phyloP scores from a whole-genome alignment of 2,888 invertebrate genomes.

The Pachliopta kotzebuea region DNA sequence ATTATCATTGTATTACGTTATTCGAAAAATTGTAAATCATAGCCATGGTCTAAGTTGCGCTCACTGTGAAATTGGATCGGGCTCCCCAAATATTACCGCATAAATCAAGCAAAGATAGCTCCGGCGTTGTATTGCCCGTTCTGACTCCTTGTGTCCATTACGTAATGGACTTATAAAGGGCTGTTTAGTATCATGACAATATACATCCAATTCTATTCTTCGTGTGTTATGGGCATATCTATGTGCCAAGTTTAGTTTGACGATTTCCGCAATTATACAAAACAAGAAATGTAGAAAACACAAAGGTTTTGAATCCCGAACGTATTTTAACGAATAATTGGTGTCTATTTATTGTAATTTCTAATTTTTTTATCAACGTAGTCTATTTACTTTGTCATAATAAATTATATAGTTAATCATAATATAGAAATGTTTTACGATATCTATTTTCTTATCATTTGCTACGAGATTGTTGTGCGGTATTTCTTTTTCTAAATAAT shows the following conservation, averaged over 20 bases:
- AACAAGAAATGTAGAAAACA: too few species aligned
- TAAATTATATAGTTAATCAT: too few species aligned
- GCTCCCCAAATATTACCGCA: constrained; percentile 54
- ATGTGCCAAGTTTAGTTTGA: constrained; percentile 57
- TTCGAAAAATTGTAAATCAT: constrained; percentile 46
- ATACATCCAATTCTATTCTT: constrained; percentile 49
- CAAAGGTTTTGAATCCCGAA: too few species aligned
- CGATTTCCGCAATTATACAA: constrained; percentile 44
- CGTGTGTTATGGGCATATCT: constrained; percentile 36
- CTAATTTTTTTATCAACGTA: too few species aligned
- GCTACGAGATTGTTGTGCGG: too few species aligned
- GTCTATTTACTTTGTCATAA: too few species aligned
- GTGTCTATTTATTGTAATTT: too few species aligned
- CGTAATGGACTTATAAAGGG: constrained; percentile 60
- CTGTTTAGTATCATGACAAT: constrained; percentile 56
- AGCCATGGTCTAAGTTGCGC: constrained; percentile 45
- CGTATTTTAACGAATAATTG: too few species aligned
- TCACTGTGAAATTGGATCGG: constrained; percentile 45
- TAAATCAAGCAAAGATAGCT: constrained; percentile 60
- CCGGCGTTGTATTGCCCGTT: constrained; percentile 49
- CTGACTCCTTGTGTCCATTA: constrained; percentile 51
- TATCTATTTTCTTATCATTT: too few species aligned
- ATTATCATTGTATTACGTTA: constrained; percentile 12
- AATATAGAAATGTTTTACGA: too few species aligned
- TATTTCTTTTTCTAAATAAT: too few species aligned